Evolutionary conservation across 2,888 invertebrate species (phyloP).

Genomic region (Zygogramma bicolorata): DNA sequence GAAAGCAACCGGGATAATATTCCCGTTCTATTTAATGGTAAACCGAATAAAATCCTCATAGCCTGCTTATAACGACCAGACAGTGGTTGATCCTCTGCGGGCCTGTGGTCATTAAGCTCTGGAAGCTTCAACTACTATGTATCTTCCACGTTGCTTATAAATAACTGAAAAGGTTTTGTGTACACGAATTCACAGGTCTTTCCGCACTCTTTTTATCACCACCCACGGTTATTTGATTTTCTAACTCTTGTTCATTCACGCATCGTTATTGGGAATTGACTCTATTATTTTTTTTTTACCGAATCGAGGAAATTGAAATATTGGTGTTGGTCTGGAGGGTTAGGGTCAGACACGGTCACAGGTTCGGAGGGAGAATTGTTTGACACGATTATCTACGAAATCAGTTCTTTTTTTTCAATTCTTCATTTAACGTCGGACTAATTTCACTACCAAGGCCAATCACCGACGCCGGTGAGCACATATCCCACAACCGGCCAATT

Average conservation of each 20-base stretch:
- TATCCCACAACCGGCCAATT: too few relatives aligned
- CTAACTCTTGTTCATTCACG: background rate
- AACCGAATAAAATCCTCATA: constrained; percentile 31
- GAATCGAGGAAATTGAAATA: background rate
- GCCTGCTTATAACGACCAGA: constrained; percentile 27
- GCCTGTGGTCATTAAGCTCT: constrained; percentile 38
- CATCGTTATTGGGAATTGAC: background rate
- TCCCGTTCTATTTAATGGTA: constrained; percentile 13
- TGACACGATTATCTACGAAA: too few relatives aligned
- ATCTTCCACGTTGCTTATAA: constrained; percentile 33
- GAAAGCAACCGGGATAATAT: constrained; percentile 4
- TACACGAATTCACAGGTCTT: constrained; percentile 3
- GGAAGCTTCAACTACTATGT: constrained; percentile 33
- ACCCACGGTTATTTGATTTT: constrained; percentile 1
- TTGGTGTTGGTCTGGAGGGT: background rate
- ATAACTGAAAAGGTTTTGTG: constrained; percentile 24
- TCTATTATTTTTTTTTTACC: too few relatives aligned
- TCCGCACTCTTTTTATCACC: background rate
- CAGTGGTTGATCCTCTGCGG: constrained; percentile 35
- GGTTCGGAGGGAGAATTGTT: too few relatives aligned
- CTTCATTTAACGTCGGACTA: too few relatives aligned
- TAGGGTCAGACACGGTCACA: too few relatives aligned
- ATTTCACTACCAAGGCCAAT: too few relatives aligned
- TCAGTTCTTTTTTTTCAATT: too few relatives aligned
- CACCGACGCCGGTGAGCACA: too few relatives aligned